Conservation (phyloP, 2,797 vertebrate species). For the Carcharodon carcharias region DNA sequence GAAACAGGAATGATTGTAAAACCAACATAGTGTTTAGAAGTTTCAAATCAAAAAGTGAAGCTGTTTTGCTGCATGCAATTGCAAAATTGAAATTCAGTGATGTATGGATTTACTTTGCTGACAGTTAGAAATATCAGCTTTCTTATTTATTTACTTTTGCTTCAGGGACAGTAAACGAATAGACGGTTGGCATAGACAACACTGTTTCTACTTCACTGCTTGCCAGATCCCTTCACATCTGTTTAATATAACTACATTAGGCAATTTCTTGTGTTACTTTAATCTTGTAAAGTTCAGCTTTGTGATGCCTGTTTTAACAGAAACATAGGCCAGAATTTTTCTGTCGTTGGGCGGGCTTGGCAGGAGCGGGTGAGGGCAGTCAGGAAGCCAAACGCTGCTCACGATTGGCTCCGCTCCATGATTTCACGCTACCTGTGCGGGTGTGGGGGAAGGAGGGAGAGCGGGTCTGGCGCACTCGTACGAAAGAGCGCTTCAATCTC, state of each 20-base stretch:
- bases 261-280: neutral
- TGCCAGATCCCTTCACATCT: slow-evolving; percentile 4
- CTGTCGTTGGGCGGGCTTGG: no score
- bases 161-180: neutral
- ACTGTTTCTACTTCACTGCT: neutral
- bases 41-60: neutral
- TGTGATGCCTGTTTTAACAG: neutral
- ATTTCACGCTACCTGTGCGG: no score
- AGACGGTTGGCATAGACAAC: neutral
- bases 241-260: neutral
- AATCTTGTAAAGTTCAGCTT: neutral
- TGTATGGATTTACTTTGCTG: neutral
- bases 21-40: neutral
- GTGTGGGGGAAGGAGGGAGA: no score
- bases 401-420: no score
- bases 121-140: neutral
- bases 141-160: neutral
- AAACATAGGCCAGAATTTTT: neutral
- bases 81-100: neutral
- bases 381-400: no score
- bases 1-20: neutral
- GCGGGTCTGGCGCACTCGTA: no score
- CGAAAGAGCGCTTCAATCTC: no score
- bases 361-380: no score
- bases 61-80: neutral